Conservation (phyloP, 2,888 invertebrate genomes). For the Synanthedon andrenaeformis region DNA sequence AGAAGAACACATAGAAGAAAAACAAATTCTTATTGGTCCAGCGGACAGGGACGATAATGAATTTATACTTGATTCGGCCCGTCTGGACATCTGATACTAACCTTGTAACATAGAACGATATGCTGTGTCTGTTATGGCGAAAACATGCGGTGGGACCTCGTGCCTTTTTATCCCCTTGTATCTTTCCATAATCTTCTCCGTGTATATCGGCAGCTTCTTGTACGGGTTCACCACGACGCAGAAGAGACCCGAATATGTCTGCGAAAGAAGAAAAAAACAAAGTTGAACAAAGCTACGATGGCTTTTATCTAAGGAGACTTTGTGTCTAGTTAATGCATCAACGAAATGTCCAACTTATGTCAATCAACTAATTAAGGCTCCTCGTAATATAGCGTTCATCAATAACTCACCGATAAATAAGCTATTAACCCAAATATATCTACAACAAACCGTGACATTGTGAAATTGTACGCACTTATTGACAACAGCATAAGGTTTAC, state of each 20-base stretch:
- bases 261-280: constrained; percentile 44
- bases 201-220: constrained; percentile 98
- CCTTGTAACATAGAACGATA: constrained; percentile 99
- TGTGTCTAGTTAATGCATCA: no score
- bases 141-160: constrained; percentile 99
- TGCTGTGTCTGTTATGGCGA: constrained; percentile 98
- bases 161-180: constrained; percentile 99
- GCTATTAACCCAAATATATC: not conserved
- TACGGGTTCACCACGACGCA: constrained; percentile 99
- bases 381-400: not conserved
- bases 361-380: no score
- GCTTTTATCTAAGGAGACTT: no score
- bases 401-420: not conserved
- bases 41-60: no score
- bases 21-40: no score
- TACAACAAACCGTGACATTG: not conserved
- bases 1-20: no score
- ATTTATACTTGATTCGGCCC: no score
- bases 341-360: no score
- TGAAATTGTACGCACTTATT: not conserved
- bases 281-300: no score
- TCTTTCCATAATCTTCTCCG: constrained; percentile 98
- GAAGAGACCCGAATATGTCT: constrained; percentile 99
- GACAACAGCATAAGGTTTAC: not conserved
- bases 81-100: constrained; percentile 29